These are phyloP conservation scores for Aphidius colemani DNA, from an alignment of 2,888 invertebrate genomes.

Conservation along the genomic window DNA sequence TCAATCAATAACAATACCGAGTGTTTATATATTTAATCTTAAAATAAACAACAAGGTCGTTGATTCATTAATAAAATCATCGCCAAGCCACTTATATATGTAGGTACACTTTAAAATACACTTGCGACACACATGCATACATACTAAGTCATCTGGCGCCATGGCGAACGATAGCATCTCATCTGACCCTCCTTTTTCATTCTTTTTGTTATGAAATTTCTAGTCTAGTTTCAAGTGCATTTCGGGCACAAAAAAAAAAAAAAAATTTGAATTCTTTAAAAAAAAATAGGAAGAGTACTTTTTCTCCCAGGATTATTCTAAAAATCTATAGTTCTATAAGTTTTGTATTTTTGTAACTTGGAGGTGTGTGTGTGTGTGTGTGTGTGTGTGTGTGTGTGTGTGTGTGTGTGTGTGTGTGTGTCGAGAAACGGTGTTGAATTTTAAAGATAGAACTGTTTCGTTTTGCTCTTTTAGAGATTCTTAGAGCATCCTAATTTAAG, in stretches of 20 bases:
- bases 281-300: neutral
- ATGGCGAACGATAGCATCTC: constrained; percentile 31
- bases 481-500: constrained; percentile 27
- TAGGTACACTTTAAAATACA: neutral
- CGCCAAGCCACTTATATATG: neutral
- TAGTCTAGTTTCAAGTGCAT: constrained; percentile 13
- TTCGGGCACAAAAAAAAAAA: neutral
- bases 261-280: neutral
- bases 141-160: constrained; percentile 29
- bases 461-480: constrained; percentile 37
- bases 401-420: constrained; percentile 32
- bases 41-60: neutral
- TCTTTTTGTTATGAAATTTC: constrained; percentile 8
- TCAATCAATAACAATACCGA: neutral
- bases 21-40: neutral
- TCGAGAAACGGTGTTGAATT: constrained; percentile 23
- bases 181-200: too few species aligned
- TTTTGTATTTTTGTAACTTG: constrained; percentile 7
- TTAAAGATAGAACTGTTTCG: constrained; percentile 40
- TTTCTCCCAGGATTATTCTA: neutral
- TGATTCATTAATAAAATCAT: neutral
- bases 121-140: constrained; percentile 7
- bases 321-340: neutral
- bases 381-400: constrained; percentile 29
- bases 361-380: constrained; percentile 29